Evolutionary conservation across 2,113 vertebrate species (phyloP), one percentile per base, ranked within the genome.

Genomic region (Mastomys coucha): DNA sequence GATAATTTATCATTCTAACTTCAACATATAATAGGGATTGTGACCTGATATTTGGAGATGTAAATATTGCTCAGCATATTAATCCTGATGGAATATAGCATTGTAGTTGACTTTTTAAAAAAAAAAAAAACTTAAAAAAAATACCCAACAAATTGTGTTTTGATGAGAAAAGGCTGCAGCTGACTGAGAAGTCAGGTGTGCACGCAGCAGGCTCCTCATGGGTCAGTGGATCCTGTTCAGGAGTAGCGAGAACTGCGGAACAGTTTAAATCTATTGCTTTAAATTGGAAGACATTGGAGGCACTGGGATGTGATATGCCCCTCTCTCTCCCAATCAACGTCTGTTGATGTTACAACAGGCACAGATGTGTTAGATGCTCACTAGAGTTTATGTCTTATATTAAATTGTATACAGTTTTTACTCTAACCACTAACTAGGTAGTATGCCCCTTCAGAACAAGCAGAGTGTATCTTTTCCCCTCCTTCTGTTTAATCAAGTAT

Each of bases 371-470:
- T 98, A 98, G 98, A 98, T 97, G 98, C 99, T 98, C 98, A 98
- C 98, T 98, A 98, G 98, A 98, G 98, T 98, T 98, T 97, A 98
- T 98, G 98, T 99, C 98, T 99, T 99, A 98, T 99, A 98, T 98
- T 98, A 99, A 99, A 99, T 98, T 98, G 98, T 99, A 99, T 99
- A 99, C 98, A 98, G 99, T 99, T 99, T 99, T 98, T 99, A 99
- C 98, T 99, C 98, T 99, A 99, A 99, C 99, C 99, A 99, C 99
- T 99, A 99, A 99, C 98, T 99, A 99, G 98, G 98, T 99, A 99
- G 98, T 98, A 98, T 99, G 97, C 98, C 99, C 99, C 98, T 98
- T 98, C 98, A 99, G 98, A 98, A 99, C 98, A 98, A 98, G 98
- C 98, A 99, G 98, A 98, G 98, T 97, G 96, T 98, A 88, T 96